Evolutionary conservation across 2,888 invertebrate genomes (phyloP).

Genomic region (Itoplectis maculator): DNA sequence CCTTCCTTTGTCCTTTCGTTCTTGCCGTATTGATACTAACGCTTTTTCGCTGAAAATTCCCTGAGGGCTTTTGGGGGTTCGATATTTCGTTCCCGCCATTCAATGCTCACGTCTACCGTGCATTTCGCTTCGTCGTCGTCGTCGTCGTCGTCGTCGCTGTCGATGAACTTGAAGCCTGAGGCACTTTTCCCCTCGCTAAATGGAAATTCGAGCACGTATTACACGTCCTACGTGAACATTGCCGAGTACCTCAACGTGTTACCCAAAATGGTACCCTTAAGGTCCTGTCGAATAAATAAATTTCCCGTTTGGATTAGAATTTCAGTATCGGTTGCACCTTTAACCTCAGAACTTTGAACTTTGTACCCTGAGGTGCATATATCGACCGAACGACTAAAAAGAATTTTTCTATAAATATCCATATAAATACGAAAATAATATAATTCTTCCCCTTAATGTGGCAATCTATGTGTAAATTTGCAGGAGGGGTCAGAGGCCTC

Average conservation of each 20-base stretch:
- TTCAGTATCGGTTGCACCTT: background rate
- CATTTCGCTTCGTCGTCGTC: slow-evolving; percentile 9
- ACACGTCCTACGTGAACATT: background rate
- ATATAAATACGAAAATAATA: slow-evolving; percentile 15
- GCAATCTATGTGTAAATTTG: slow-evolving; percentile 26
- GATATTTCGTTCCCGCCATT: slow-evolving; percentile 25
- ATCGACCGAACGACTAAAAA: background rate
- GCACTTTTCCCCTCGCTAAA: slow-evolving; percentile 25
- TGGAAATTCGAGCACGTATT: slow-evolving; percentile 21
- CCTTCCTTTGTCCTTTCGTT: slow-evolving; percentile 2
- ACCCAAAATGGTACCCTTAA: slow-evolving; percentile 2
- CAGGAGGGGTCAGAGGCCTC: background rate
- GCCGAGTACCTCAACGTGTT: background rate
- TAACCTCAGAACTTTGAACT: background rate
- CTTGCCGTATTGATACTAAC: background rate
- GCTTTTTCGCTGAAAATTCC: background rate
- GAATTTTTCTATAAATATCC: background rate
- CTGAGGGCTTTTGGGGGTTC: background rate
- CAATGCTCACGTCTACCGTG: background rate
- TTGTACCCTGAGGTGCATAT: background rate
- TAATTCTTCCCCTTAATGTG: background rate
- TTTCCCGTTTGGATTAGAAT: background rate
- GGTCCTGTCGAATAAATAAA: slow-evolving; percentile 29
- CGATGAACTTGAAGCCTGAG: background rate
- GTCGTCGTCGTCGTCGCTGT: slow-evolving; percentile 16